Conservation (phyloP, 2,797 vertebrate species). For the Smutsia temminckii region DNA sequence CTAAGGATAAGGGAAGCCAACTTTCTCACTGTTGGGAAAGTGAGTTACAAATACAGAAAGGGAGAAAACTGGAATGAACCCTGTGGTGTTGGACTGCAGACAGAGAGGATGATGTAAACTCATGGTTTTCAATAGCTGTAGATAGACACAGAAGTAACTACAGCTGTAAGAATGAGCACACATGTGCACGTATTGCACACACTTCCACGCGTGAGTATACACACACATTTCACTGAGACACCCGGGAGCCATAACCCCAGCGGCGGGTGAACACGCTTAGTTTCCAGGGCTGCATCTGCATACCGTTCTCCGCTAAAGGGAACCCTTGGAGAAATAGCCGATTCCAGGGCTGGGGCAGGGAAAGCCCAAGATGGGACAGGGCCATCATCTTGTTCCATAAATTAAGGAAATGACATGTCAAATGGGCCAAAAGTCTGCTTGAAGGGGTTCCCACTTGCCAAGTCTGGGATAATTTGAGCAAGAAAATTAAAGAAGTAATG, state of each 20-base stretch:
- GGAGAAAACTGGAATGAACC: background rate
- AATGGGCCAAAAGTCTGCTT: background rate
- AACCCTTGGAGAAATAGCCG: background rate
- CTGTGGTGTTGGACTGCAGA: background rate
- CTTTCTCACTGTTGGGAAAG: background rate
- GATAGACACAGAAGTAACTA: background rate
- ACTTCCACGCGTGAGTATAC: rapidly evolving
- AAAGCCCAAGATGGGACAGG: background rate
- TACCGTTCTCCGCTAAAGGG: background rate
- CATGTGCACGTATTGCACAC: rapidly evolving
- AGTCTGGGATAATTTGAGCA: background rate
- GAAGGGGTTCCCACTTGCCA: background rate
- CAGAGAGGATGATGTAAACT: background rate
- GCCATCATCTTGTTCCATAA: background rate
- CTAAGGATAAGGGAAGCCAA: background rate
- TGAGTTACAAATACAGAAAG: background rate
- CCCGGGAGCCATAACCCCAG: background rate
- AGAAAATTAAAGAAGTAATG: background rate
- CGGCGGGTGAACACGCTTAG: rapidly evolving
- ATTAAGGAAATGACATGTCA: background rate
- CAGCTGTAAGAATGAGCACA: rapidly evolving
- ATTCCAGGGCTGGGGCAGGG: background rate
- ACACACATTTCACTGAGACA: background rate
- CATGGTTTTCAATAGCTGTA: background rate
- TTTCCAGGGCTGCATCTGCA: background rate